Evolutionary conservation across 92 coral and sea anemone genomes (phyloP).

Genomic region (Palythoa grandis): DNA sequence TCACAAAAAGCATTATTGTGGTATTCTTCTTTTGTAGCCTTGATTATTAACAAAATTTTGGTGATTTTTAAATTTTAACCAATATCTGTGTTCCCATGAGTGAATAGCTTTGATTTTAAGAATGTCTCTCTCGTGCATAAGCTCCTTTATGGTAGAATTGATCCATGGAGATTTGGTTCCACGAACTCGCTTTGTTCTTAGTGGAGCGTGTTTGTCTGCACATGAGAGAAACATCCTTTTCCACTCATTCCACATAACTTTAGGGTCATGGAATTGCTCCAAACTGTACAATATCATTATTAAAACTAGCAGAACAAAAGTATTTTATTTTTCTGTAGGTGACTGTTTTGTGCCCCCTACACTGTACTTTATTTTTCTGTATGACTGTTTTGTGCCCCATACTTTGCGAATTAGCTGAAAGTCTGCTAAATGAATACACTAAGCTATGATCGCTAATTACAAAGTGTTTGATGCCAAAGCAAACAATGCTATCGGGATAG

Average conservation of each 20-base stretch:
- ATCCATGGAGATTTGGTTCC: constrained; percentile 36
- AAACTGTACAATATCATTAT: constrained; percentile 42
- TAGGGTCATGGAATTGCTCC: constrained; percentile 38
- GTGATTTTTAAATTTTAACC: background rate
- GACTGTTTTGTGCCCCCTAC: background rate
- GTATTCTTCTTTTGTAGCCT: background rate
- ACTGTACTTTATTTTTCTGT: too few relatives aligned
- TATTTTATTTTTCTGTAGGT: constrained; percentile 3
- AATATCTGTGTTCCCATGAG: background rate
- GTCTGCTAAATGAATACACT: constrained; percentile 50
- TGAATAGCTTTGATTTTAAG: constrained; percentile 1
- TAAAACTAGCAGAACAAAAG: constrained; percentile 23
- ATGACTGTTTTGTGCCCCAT: too few relatives aligned
- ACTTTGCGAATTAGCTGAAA: constrained; percentile 11
- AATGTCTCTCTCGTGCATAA: constrained; percentile 7
- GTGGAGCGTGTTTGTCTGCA: too few relatives aligned
- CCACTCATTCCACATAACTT: constrained; percentile 57
- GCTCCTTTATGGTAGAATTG: constrained; percentile 9
- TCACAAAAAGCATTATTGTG: background rate
- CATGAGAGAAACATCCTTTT: constrained; percentile 48
- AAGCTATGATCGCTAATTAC: constrained; percentile 62
- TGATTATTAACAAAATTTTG: background rate
- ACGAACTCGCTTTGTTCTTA: too few relatives aligned
- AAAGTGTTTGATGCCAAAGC: constrained; percentile 52
- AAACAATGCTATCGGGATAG: constrained; percentile 54